Evolutionary conservation across 2,797 vertebrate species (phyloP), one percentile per base, ranked within the genome.

Genomic region (Champsocephalus esox): DNA sequence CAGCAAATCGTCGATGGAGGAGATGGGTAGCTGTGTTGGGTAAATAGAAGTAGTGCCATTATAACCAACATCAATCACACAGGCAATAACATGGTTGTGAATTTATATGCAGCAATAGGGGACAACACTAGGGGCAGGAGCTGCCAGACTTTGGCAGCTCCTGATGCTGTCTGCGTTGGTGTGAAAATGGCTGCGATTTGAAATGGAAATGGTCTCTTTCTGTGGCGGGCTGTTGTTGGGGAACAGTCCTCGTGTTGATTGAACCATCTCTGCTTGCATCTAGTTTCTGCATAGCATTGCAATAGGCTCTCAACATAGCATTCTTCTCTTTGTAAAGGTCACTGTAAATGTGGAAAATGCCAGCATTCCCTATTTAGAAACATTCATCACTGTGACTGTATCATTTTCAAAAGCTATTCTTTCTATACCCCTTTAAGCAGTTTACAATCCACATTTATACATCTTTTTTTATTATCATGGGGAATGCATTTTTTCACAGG

Each of bases 131-230:
- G 68, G 55, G 70, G 62, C 77, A 51, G 43, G 50, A 72, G 55
- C 77, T 78, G 77, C 65, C 81, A 87, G 84, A 87, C 73, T 59
- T 68, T 77, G 64, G 48, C 69, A 80, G 82, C 64, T 45, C 19
- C 73, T 82, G 80, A 77, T 61, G 70, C 61, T 61, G 63, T 81
- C 81, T 82, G 56, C 73, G 64, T 56, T 45, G 38, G 66, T 88
- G 74, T 89, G 85, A 78, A 88, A 91, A 86, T 75, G 73, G 73
- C 73, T 87, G 69, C 1, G 62, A 90, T 90, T 92, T 89, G 73
- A 92, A 89, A 93, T 88, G 82, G 85, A 91, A 92, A 90, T 88
- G 61, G 65, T 79, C 50, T 66, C 66, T 85, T 19, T 75, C 75
- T 84, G 72, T 82, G 56, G 65, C 28, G 66, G 58, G 58, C 34